phyloP scores from a whole-genome alignment of 2,797 vertebrate species.

The Glossophaga mutica region DNA sequence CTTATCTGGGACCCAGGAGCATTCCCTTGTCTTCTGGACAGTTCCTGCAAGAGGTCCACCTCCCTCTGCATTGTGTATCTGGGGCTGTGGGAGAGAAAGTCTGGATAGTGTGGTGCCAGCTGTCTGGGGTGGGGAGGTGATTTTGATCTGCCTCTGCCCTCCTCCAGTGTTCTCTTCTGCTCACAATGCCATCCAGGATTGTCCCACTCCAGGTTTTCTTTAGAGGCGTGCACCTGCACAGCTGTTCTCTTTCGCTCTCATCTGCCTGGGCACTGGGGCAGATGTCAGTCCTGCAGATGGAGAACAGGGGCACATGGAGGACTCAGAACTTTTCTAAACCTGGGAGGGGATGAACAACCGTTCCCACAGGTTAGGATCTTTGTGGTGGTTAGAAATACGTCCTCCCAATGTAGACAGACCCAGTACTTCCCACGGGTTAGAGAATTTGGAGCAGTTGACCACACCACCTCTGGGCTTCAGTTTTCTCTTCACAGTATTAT shows the following conservation, averaged over 20 bases:
- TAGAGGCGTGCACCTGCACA: neutral
- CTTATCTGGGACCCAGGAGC: neutral
- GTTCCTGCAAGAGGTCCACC: neutral
- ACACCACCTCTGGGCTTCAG: neutral
- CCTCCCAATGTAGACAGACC: neutral
- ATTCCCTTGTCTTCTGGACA: neutral
- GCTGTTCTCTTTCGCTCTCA: neutral
- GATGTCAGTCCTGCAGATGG: neutral
- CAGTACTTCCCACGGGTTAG: neutral
- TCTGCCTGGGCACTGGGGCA: neutral
- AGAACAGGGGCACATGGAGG: neutral
- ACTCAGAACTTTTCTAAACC: neutral
- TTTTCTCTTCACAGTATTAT: neutral
- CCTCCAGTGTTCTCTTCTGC: conserved; percentile 4
- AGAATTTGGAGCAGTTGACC: neutral
- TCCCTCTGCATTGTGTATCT: neutral
- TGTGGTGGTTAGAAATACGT: neutral
- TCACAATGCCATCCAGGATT: neutral
- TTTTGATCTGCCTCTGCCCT: neutral
- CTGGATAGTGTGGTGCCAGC: neutral
- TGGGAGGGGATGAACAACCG: rapidly evolving
- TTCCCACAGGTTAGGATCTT: neutral
- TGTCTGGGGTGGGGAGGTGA: conserved; percentile 5
- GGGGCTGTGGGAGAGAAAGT: neutral
- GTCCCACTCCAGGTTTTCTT: neutral